Percentiles rank a stretch among this genome's conserved stretches.
phyloP scores from a whole-genome alignment of 2,888 invertebrate genomes.

The Empis livida region DNA sequence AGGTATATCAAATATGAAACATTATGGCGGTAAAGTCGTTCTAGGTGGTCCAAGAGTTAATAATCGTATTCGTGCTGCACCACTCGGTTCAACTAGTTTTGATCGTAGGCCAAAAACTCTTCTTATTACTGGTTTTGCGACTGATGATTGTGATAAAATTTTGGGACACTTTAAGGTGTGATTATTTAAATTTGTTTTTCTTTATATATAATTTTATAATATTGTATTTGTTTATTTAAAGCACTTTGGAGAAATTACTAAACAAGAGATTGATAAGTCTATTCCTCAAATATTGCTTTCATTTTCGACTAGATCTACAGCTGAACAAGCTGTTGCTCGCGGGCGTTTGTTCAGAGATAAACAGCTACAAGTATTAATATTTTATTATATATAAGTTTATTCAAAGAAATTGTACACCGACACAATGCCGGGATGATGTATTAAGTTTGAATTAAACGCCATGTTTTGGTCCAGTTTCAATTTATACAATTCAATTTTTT shows the following conservation, averaged over 20 bases:
- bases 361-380: constrained; percentile 54
- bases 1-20: constrained; percentile 17
- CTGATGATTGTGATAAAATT: constrained; percentile 68
- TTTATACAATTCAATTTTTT: no score
- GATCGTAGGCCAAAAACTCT: constrained; percentile 81
- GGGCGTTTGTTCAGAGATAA: constrained; percentile 53
- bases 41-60: constrained; percentile 14
- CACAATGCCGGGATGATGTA: background rate
- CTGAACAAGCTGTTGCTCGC: constrained; percentile 34
- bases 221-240: constrained; percentile 29
- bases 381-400: no score
- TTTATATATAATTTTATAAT: background rate
- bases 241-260: constrained; percentile 82
- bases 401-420: background rate
- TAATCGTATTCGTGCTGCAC: constrained; percentile 25
- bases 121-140: constrained; percentile 75
- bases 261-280: constrained; percentile 57
- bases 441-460: no score
- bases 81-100: constrained; percentile 41
- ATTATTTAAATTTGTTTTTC: background rate
- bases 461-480: no score
- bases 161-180: constrained; percentile 69
- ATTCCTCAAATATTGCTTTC: constrained; percentile 44
- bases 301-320: constrained; percentile 33
- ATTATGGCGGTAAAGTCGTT: constrained; percentile 10